phyloP scores from a whole-genome alignment of 1,140 invertebrate genomes.

The Achroia grisella region DNA sequence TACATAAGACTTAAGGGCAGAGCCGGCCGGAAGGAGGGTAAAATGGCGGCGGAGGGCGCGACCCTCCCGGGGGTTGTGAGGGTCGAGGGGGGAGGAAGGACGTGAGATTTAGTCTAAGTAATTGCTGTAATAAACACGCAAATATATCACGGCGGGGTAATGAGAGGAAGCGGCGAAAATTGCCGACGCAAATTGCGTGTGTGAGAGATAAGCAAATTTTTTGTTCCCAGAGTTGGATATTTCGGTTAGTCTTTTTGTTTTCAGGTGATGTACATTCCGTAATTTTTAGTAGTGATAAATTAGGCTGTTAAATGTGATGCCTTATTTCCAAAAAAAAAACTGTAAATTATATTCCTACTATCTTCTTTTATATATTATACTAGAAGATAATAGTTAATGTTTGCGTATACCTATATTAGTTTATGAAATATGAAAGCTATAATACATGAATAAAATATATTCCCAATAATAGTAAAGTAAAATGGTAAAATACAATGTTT shows the following conservation, averaged over 20 bases:
- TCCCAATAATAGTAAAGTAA: no score
- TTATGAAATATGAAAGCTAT: no score
- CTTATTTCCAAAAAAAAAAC: no score
- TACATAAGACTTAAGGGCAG: slow-evolving; percentile 73
- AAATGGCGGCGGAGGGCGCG: slow-evolving; percentile 65
- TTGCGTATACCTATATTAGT: no score
- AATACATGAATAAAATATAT: no score
- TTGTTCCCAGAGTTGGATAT: slow-evolving; percentile 17
- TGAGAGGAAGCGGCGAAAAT: slow-evolving; percentile 71
- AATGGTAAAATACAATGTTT: no score
- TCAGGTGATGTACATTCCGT: not conserved
- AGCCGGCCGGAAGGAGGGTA: slow-evolving; percentile 66
- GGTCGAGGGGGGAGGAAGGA: slow-evolving; percentile 60
- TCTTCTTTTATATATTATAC: no score
- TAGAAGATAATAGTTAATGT: no score
- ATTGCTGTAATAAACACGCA: slow-evolving; percentile 75
- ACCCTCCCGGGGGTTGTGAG: slow-evolving; percentile 42
- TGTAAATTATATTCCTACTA: no score
- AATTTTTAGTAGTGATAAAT: no score
- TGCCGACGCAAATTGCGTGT: slow-evolving; percentile 70
- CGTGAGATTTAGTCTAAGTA: slow-evolving; percentile 75
- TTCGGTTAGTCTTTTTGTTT: slow-evolving; percentile 6
- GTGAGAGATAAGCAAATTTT: slow-evolving; percentile 70
- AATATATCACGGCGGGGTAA: slow-evolving; percentile 71
- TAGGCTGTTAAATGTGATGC: no score